Base-by-base conservation (phyloP, 92 coral and sea anemone species). In the Blastomussa wellsi region DNA sequence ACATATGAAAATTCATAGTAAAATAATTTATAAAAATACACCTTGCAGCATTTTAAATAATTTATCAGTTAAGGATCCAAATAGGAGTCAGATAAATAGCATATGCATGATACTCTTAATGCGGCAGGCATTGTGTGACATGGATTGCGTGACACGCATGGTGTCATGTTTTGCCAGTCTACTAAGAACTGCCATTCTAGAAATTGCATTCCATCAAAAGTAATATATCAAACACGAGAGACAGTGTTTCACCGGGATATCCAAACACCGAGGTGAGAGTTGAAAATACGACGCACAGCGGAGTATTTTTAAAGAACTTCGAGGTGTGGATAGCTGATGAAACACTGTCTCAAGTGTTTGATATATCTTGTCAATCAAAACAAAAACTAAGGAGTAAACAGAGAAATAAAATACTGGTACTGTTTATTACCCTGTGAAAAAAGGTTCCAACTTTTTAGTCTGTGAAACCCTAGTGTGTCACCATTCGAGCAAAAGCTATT, bases 1-100 rank as follows among this genome's bases (percentile, higher is more conserved):
- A 84, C 69, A 75, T 97, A 79, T 97, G 88, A 87, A 69, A 38
- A 37, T 1, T 36, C 41, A 70, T 16, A 35, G 28, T 19, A 19
- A 36, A 33, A 37, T 16, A 13, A 39, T 32, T 70, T 70, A 35
- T 33, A 19, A 70, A 37, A 7, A 7, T 33, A 17, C 5, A 70
- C 19, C 28, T 70, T 36, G 22, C 44, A 70, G 26, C 41, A 17
- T 70, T 28, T n/a, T 17, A 20, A 70, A 29, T 65, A 6, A n/a
- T n/a, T n/a, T 70, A 5, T 70, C 37, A 70, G 36, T 17, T 70
- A 3, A 35, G 36, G 44, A 8, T 14, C n/a, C 13, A 1, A 26
- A 38, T 70, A 28, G 37, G 22, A 70, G 13, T 33, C 24, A 70
- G 11, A 70, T 70, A 19, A 33, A 37, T 5, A 35, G 44, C 4